Conservation (phyloP, 2,797 vertebrate genomes). For the Falco concolor region DNA sequence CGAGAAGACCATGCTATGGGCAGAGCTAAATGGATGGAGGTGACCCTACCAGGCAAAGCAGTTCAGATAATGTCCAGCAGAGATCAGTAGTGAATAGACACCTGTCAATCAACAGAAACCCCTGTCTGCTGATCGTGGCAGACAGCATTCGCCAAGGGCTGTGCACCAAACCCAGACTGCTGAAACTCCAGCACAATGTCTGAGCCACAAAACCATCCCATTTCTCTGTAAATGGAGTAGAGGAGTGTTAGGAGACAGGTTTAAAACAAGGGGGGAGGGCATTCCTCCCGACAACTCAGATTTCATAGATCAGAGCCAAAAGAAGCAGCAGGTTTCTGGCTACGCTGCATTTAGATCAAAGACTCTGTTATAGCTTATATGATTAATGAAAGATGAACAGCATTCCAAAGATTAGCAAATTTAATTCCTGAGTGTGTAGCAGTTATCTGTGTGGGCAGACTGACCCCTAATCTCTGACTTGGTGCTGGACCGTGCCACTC, state of each 20-base stretch:
- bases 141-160: background rate
- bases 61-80: background rate
- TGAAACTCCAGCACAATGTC: background rate
- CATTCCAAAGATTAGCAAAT: conserved; percentile 54
- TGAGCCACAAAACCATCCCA: background rate
- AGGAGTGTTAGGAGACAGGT: background rate
- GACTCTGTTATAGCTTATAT: background rate
- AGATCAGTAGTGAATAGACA: background rate
- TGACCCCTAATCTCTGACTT: conserved; percentile 38
- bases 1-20: background rate
- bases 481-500: background rate
- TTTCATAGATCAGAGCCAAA: conserved; percentile 28
- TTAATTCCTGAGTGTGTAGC: conserved; percentile 44
- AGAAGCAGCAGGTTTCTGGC: background rate
- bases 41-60: background rate
- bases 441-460: conserved; percentile 22
- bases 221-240: background rate
- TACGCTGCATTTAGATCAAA: background rate
- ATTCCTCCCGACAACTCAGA: background rate
- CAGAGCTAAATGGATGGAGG: background rate
- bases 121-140: background rate
- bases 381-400: conserved; percentile 50
- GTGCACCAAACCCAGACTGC: background rate
- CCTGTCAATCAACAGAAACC: background rate
- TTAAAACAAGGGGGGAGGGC: background rate